Percentiles rank a stretch among this genome's conserved stretches.
Evolutionary conservation across 2,888 invertebrate genomes (phyloP).

Genomic region (Thymelicus acteon): DNA sequence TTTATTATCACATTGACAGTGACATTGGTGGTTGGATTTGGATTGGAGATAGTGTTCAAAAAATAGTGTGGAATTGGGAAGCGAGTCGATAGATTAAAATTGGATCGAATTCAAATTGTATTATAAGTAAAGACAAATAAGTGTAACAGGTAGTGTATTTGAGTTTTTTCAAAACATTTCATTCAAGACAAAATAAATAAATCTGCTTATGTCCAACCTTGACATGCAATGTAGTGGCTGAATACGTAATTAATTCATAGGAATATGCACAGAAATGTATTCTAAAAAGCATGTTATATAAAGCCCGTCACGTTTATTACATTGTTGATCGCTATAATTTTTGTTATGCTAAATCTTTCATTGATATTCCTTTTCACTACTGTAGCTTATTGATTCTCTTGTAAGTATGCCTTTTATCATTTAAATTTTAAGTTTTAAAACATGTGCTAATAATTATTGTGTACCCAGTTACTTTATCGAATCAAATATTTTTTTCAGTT

Average conservation of each 20-base stretch:
- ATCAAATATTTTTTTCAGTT: conserved; percentile 45
- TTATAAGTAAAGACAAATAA: not conserved
- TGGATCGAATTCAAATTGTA: not conserved
- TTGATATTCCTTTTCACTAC: not conserved
- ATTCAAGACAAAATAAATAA: conserved; percentile 15
- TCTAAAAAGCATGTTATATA: conserved; percentile 25
- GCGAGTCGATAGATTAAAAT: not conserved
- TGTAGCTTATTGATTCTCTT: not conserved
- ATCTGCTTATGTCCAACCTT: conserved; percentile 9
- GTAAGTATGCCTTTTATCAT: not conserved
- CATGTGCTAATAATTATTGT: too few species aligned
- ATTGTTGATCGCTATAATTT: conserved; percentile 5
- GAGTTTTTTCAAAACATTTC: not conserved
- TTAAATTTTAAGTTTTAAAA: conserved; percentile 29
- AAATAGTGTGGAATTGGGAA: conserved; percentile 7
- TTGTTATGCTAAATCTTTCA: conserved; percentile 8
- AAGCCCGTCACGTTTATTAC: conserved; percentile 14
- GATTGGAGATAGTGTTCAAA: not conserved
- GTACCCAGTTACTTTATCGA: too few species aligned
- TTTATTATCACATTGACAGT: conserved; percentile 19
- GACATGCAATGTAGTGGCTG: conserved; percentile 27
- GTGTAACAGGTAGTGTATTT: conserved; percentile 8
- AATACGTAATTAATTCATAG: conserved; percentile 34
- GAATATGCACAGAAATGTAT: conserved; percentile 27
- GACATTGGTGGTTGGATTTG: conserved; percentile 5